Evolutionary conservation across 1,140 invertebrate genomes (phyloP), one percentile per base, ranked within the genome.

Genomic region (Pygmarrhopalites habei): DNA sequence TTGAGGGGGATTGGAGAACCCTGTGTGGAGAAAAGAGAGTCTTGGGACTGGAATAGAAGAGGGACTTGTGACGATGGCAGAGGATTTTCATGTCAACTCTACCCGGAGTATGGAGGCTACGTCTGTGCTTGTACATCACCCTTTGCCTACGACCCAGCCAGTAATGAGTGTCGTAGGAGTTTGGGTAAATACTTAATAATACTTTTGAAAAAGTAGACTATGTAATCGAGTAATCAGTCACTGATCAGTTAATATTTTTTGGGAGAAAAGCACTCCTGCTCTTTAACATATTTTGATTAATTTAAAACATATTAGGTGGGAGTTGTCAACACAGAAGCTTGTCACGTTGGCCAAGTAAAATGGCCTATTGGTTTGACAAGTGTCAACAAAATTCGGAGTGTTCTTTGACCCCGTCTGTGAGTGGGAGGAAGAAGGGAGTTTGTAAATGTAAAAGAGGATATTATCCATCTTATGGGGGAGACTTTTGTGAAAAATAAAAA

Each of bases 401-500:
- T 55, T 21, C 23, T 15, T 17, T 32, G 25, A 23, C 12, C 5
- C 7, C 4, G 14, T 10, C 12, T 12, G 5, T 23, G 10, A 28
- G 7, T 14, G 51, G 51, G 21, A 55, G 26, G 23, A 10, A 10
- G 7, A 26, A 12, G 4, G 29, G 51, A 14, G 21, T 29, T 17
- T 55, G 51, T 55, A 4, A 15, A 5, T 55, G 51, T 19, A 55
- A 55, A 28, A 7, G 23, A 12, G 51, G 51, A 10, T 55, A 29
- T 29, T 7, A 7, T 28, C 17, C 7, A 10, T 55, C 51, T 32
- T 55, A 55, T 26, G 51, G 51, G 10, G 23, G 51, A 55, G 51
- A 55, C 23, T 55, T 55, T 55, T 55, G 51, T 32, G 51, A 55
- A 55, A 12, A 21, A 55, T 32, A 41, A 41, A 41, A 41, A n/a